Percentiles rank a stretch among this genome's conserved stretches.
These are phyloP conservation scores for Nibea coibor DNA, from an alignment of 2,113 vertebrate genomes.

Conservation along the genomic window DNA sequence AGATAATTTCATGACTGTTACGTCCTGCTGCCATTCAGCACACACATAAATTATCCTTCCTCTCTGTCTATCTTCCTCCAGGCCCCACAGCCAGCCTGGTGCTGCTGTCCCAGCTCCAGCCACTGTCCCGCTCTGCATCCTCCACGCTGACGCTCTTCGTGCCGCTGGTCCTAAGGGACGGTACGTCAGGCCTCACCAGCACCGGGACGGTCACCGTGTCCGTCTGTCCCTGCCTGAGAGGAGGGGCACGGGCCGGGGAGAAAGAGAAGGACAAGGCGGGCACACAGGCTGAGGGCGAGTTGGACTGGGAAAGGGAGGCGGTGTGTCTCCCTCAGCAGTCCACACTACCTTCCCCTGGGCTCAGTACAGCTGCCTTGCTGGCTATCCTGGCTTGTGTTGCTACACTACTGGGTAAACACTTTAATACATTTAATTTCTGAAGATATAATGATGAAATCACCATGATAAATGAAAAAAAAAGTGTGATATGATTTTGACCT, in stretches of 20 bases:
- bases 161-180: slow-evolving; percentile 88
- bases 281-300: slow-evolving; percentile 67
- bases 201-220: slow-evolving; percentile 90
- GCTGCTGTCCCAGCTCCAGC: slow-evolving; percentile 80
- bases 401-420: slow-evolving; percentile 87
- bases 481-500: not conserved
- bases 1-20: slow-evolving; percentile 6
- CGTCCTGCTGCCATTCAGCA: not conserved
- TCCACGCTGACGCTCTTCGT: slow-evolving; percentile 84
- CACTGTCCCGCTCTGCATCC: slow-evolving; percentile 69
- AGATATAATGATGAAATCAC: not conserved
- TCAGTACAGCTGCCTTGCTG: slow-evolving; percentile 91
- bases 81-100: slow-evolving; percentile 85
- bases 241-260: slow-evolving; percentile 82
- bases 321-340: slow-evolving; percentile 86
- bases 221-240: slow-evolving; percentile 88
- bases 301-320: slow-evolving; percentile 81
- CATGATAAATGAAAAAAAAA: not conserved
- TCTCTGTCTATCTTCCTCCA: slow-evolving; percentile 44
- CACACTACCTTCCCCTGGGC: slow-evolving; percentile 85
- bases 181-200: slow-evolving; percentile 87
- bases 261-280: slow-evolving; percentile 71
- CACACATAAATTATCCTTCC: not conserved
- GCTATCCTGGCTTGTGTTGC: slow-evolving; percentile 91
- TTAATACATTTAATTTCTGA: not conserved